Conservation (phyloP, 2,888 invertebrate genomes). For the Poecilobothrus nobilitatus region DNA sequence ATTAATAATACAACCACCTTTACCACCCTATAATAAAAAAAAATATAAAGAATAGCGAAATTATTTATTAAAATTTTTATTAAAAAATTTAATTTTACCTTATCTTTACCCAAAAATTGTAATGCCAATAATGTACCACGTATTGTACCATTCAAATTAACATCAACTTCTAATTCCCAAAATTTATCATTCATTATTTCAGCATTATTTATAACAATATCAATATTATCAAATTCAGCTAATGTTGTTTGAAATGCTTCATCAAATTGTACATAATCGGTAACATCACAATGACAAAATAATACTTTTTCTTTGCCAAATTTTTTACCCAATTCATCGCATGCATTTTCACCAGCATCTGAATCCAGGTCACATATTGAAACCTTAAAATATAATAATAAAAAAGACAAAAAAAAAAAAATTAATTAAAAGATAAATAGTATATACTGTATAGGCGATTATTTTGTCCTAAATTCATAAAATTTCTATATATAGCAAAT, state of each 20-base stretch:
- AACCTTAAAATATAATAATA: conserved; percentile 47
- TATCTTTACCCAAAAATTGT: conserved; percentile 60
- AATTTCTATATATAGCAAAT: too few relatives aligned
- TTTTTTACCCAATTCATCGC: conserved; percentile 54
- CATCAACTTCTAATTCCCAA: conserved; percentile 67
- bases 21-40: conserved; percentile 49
- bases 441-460: too few relatives aligned
- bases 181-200: conserved; percentile 69
- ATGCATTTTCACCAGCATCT: conserved; percentile 59
- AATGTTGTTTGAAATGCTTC: conserved; percentile 67
- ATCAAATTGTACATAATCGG: conserved; percentile 70
- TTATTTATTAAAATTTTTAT: not conserved
- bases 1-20: conserved; percentile 68
- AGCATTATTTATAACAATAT: conserved; percentile 73
- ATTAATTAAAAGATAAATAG: too few relatives aligned
- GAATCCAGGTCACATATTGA: conserved; percentile 66
- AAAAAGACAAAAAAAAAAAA: too few relatives aligned
- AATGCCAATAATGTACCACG: conserved; percentile 65
- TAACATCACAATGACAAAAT: conserved; percentile 67
- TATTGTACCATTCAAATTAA: conserved; percentile 71
- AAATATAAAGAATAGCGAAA: too few relatives aligned
- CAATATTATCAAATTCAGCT: conserved; percentile 61
- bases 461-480: too few relatives aligned
- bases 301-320: conserved; percentile 61
- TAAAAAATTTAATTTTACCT: not conserved